Base-by-base conservation (phyloP, 2,797 vertebrate genomes). In the Philypnodon macrostomus region DNA sequence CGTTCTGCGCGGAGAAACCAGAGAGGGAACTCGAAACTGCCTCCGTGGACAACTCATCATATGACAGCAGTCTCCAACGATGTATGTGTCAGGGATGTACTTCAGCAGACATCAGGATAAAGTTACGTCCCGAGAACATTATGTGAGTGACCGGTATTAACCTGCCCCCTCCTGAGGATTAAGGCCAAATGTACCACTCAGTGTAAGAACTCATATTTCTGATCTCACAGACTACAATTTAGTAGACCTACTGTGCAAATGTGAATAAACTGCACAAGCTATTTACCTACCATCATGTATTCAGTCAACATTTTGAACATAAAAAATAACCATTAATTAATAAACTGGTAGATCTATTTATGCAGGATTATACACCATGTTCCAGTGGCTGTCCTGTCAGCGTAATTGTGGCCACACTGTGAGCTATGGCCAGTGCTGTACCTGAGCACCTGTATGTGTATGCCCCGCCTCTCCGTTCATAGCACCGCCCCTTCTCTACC, bases 401-500 rank as follows among this genome's bases (percentile, higher is more conserved):
- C 1, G 79, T 78, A 7, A 90, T 52, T 0, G 77, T 58, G 10
- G 77, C 82, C 21, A 83, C 67, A 0, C 38, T 67, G 38, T 90
- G 70, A 6, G 81, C 60, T 0, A 90, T 75, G 0, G 77, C 87
- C 39, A 85, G 45, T 0, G 77, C 86, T 1, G 66, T 73, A 0
- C 81, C 80, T 0, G 90, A 75, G 15, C 54, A 75, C 53, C 67
- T 83, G 9, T 66, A 4, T 63, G 78, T 1, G 70, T 69, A 7
- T 53, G 53, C 12, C 71, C 63, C 0, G 1, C 58, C 35, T 70
- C 76, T 2, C 39, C 59, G 0, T 56, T 51, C 12, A 54, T 49
- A 1, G 58, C 75, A 41, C 27, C 82, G 30, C 29, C 70, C 24
- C 27, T 62, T 49, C n/a, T 86, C 77, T 59, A 56, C 86, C 95